A percentile compares a stretch with the other conserved stretches of the same genome.
phyloP scores from a whole-genome alignment of 2,113 vertebrate species.

The Gambusia holbrooki region DNA sequence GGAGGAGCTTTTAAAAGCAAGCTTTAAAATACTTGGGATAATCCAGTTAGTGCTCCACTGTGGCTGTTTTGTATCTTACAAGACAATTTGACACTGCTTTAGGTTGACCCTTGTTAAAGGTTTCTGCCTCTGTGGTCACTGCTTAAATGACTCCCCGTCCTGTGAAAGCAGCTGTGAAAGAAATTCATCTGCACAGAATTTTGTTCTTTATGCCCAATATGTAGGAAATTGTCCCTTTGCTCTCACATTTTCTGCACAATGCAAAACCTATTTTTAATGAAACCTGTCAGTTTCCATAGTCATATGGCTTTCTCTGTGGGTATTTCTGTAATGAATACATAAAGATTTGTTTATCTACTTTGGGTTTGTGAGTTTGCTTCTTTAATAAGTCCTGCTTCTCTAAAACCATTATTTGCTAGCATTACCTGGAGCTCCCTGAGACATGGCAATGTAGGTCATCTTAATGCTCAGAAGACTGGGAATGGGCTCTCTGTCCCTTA shows the following conservation, averaged over 20 bases:
- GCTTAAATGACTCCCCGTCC: neutral
- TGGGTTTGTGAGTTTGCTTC: slow-evolving; percentile 3
- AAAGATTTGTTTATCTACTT: neutral
- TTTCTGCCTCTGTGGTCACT: slow-evolving; percentile 27
- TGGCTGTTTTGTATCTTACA: slow-evolving; percentile 50
- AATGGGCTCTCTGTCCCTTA: slow-evolving; percentile 41
- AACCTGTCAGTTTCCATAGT: neutral
- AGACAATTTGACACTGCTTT: slow-evolving; percentile 38
- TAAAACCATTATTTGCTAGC: slow-evolving; percentile 11
- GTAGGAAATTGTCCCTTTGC: slow-evolving; percentile 2
- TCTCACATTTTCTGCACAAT: neutral
- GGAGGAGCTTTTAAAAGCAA: slow-evolving; percentile 47
- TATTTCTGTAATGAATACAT: neutral
- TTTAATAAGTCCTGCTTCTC: neutral
- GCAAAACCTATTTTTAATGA: neutral
- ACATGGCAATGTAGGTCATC: slow-evolving; percentile 39
- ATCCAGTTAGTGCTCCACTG: slow-evolving; percentile 44
- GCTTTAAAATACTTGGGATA: slow-evolving; percentile 50
- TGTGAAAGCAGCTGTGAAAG: neutral
- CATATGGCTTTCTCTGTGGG: neutral
- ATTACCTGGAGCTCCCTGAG: slow-evolving; percentile 12
- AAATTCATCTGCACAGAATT: slow-evolving; percentile 16
- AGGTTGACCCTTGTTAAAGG: slow-evolving; percentile 19
- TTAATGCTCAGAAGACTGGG: slow-evolving; percentile 46
- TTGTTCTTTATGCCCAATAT: slow-evolving; percentile 2